These are phyloP conservation scores for Hydriomena furcata DNA, from an alignment of 2,888 invertebrate genomes.

Conservation along the genomic window DNA sequence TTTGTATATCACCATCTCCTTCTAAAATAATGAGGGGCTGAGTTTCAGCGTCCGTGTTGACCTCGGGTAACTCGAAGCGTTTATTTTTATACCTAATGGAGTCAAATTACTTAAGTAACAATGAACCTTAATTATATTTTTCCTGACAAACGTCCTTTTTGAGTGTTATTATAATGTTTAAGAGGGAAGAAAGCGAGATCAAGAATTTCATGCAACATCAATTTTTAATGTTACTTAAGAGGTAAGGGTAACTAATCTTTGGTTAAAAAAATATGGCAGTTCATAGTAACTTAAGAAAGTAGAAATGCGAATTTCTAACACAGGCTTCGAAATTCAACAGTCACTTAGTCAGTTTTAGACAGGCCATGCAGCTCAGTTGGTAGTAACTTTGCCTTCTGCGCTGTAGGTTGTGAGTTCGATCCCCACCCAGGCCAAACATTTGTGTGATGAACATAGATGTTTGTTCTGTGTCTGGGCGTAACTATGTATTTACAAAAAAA, in stretches of 20 bases:
- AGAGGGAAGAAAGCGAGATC: slow-evolving; percentile 15
- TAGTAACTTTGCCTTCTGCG: no score
- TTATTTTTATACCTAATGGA: slow-evolving; percentile 34
- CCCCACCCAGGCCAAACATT: no score
- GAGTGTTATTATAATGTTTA: slow-evolving; percentile 26
- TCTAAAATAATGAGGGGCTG: slow-evolving; percentile 30
- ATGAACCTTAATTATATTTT: slow-evolving; percentile 34
- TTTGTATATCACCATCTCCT: not conserved
- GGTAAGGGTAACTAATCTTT: no score
- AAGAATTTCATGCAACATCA: slow-evolving; percentile 23
- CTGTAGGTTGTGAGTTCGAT: no score
- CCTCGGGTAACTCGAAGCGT: slow-evolving; percentile 30
- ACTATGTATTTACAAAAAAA: no score
- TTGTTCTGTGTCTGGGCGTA: no score
- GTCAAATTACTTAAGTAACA: slow-evolving; percentile 34
- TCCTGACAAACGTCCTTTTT: slow-evolving; percentile 32
- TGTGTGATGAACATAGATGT: no score
- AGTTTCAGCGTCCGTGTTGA: slow-evolving; percentile 22
- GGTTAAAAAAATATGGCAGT: slow-evolving; percentile 2
- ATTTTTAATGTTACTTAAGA: slow-evolving; percentile 26
- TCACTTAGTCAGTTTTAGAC: no score
- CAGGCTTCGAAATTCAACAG: no score
- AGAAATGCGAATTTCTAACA: no score
- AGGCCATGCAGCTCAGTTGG: no score
- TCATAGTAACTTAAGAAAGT: not conserved